These are phyloP conservation scores for Amphimallon solstitiale DNA, from an alignment of 2,888 invertebrate genomes.

Conservation along the genomic window DNA sequence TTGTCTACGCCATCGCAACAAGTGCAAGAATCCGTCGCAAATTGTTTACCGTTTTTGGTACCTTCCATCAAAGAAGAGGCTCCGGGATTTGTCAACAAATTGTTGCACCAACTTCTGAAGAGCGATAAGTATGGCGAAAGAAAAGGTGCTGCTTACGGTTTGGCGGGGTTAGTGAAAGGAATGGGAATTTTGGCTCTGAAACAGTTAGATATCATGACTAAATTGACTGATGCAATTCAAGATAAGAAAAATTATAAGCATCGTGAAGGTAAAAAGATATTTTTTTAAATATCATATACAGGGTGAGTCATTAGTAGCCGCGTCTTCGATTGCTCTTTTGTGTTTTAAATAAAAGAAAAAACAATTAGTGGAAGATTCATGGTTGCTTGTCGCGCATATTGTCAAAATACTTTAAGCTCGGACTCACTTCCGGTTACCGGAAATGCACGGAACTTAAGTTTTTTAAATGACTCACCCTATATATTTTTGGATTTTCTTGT, in stretches of 20 bases:
- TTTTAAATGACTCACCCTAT: no score
- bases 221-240: slow-evolving; percentile 91
- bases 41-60: slow-evolving; percentile 93
- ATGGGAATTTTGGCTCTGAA: slow-evolving; percentile 95
- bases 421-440: no score
- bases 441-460: no score
- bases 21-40: slow-evolving; percentile 92
- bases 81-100: slow-evolving; percentile 84
- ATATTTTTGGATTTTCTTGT: no score
- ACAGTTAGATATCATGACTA: slow-evolving; percentile 95
- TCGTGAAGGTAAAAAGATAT: slow-evolving; percentile 78
- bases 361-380: no score
- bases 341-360: no score
- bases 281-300: no score
- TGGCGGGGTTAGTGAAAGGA: slow-evolving; percentile 97
- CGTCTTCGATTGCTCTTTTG: no score
- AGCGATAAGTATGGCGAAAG: slow-evolving; percentile 93
- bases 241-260: slow-evolving; percentile 96
- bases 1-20: slow-evolving; percentile 93
- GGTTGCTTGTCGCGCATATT: no score
- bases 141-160: slow-evolving; percentile 96
- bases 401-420: no score
- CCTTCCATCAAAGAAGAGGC: slow-evolving; percentile 93
- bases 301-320: no score
- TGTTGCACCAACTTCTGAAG: slow-evolving; percentile 87